Evolutionary conservation across 2,888 invertebrate species (phyloP), one percentile per base, ranked within the genome.

Genomic region (Ennomos erosarius): DNA sequence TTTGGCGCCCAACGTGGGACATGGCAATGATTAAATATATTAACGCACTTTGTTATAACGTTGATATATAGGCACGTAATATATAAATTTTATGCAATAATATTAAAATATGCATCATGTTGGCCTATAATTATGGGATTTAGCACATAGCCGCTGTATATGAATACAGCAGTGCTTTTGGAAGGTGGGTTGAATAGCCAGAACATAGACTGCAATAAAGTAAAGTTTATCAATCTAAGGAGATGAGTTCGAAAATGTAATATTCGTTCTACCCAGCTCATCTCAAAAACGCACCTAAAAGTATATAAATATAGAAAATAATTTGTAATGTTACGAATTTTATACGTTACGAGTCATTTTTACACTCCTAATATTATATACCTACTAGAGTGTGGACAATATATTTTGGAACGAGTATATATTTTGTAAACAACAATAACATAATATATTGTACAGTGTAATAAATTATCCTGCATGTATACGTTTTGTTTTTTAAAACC

Each of bases 371-470:
- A 80, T 84, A 88, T 13, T 36, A 50, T 54, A 36, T 58, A 84
- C 51, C 52, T 59, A 62, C 79, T 85, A 81, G 86, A 89, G 85
- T 86, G 87, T 87, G 84, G 89, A 91, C 90, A 90, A 90, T 92
- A 90, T 90, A 86, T 91, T 91, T 91, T 91, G 87, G 82, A 90
- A 87, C 87, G 85, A 81, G 81, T 89, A 88, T 90, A 90, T 90
- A 90, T 91, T 90, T 90, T 91, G 88, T 91, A 91, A 90, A 92
- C 89, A 89, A 84, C 87, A 84, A 88, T 88, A 88, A 57, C 44
- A 48, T 64, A 59, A 55, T 88, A 87, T 90, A 92, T 89, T 92
- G 91, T 92, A 92, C 91, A 92, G 90, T 91, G 91, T 91, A 92
- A 89, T 92, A 88, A 91, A 92, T 83, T 88, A 90, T 84, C 84